Evolutionary conservation across 37 sponge, comb jelly and placozoan species (phyloP).

Genomic region (Chondrosia reniformis): DNA sequence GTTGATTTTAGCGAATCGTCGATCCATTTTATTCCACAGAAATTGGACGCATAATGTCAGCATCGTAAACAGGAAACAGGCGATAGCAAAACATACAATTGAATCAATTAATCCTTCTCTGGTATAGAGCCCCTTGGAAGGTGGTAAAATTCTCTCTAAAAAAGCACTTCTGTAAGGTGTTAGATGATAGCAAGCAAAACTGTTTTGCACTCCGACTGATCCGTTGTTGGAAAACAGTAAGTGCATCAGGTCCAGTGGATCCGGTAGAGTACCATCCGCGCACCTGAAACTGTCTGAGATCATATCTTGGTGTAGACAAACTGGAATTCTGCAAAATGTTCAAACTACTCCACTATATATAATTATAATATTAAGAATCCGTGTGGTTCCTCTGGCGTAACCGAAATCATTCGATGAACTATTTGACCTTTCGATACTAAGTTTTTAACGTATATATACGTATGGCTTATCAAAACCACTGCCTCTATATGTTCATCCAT

Average conservation of each 20-base stretch:
- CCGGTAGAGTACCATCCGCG: slow-evolving; percentile 44
- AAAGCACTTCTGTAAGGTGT: background rate
- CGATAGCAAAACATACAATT: slow-evolving; percentile 20
- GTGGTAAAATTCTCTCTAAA: slow-evolving; percentile 35
- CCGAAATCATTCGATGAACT: too few relatives aligned
- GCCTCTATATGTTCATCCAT: too few relatives aligned
- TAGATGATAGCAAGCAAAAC: slow-evolving; percentile 40
- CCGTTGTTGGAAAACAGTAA: slow-evolving; percentile 60
- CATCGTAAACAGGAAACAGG: slow-evolving; percentile 23
- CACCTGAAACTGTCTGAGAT: slow-evolving; percentile 47
- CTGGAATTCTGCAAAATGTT: too few relatives aligned
- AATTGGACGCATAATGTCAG: slow-evolving; percentile 12
- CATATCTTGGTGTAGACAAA: too few relatives aligned
- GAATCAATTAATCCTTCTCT: slow-evolving; percentile 53
- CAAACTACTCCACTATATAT: too few relatives aligned
- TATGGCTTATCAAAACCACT: too few relatives aligned
- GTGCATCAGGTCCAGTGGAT: slow-evolving; percentile 55
- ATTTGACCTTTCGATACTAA: too few relatives aligned
- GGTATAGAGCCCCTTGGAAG: slow-evolving; percentile 24
- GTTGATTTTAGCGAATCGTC: slow-evolving; percentile 45
- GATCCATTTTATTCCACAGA: slow-evolving; percentile 38
- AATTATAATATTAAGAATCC: too few relatives aligned
- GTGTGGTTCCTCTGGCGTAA: too few relatives aligned
- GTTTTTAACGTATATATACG: too few relatives aligned
- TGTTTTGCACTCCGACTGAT: background rate